These are phyloP conservation scores for Enteromius argenteus DNA, from an alignment of 2,797 vertebrate species.

Conservation along the genomic window DNA sequence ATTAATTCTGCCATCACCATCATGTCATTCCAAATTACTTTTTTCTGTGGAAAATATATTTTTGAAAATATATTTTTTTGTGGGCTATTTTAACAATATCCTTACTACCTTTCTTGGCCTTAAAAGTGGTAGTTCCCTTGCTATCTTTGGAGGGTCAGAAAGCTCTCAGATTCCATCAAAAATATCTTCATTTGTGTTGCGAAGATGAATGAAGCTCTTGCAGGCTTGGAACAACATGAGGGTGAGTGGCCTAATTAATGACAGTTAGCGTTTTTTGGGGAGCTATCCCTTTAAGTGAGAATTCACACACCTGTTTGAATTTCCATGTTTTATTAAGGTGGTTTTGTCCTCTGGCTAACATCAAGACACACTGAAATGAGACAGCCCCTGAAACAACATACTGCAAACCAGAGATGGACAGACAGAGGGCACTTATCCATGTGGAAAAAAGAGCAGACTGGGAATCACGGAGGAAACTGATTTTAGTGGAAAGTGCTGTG, in stretches of 20 bases:
- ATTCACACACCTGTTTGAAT: neutral
- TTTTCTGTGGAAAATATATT: neutral
- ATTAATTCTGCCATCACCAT: neutral
- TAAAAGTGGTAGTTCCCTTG: neutral
- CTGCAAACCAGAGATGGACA: neutral
- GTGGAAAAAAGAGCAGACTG: neutral
- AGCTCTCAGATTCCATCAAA: neutral
- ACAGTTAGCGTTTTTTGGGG: fast-evolving
- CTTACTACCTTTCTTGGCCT: neutral
- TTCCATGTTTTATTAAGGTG: constrained; percentile 9
- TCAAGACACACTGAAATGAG: constrained; percentile 30
- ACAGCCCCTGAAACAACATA: constrained; percentile 10
- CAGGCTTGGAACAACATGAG: neutral
- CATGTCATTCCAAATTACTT: neutral
- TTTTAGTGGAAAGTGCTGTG: neutral
- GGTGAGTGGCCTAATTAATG: too few species aligned
- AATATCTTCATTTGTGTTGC: neutral
- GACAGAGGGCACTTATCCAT: constrained; percentile 9
- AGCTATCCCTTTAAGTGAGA: neutral
- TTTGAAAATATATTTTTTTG: neutral
- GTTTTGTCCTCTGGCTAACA: neutral
- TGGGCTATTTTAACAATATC: neutral
- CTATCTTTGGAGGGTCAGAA: neutral
- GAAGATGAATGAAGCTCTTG: neutral
- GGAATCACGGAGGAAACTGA: neutral